Percentiles rank a stretch among this genome's conserved stretches.
Evolutionary conservation across 2,888 invertebrate species (phyloP).

Genomic region (Kryphioiulus occultus): DNA sequence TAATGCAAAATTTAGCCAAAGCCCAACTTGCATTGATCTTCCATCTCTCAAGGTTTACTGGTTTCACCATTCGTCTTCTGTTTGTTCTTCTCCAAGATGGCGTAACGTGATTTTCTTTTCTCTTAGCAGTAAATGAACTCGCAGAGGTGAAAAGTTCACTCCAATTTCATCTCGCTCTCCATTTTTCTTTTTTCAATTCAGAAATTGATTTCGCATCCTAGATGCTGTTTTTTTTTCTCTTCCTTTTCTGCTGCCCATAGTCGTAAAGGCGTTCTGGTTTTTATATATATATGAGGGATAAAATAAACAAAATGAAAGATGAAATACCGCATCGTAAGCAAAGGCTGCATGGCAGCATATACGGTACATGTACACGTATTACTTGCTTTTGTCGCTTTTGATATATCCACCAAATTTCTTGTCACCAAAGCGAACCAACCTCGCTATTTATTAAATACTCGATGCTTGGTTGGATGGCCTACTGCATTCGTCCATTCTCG

Average conservation of each 20-base stretch:
- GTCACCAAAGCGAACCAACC: neutral
- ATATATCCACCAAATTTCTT: constrained; percentile 9
- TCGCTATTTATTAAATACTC: constrained; percentile 8
- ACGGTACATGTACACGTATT: neutral
- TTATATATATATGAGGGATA: neutral
- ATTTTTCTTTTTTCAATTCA: neutral
- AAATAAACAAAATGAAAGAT: constrained; percentile 21
- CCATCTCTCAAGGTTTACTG: too few species aligned
- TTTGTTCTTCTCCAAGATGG: too few species aligned
- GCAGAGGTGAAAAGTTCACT: neutral
- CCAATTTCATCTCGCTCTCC: neutral
- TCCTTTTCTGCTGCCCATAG: neutral
- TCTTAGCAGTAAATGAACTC: constrained; percentile 8
- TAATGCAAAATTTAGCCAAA: too few species aligned
- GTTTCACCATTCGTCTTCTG: too few species aligned
- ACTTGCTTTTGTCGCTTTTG: neutral
- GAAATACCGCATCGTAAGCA: neutral
- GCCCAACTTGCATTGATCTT: too few species aligned
- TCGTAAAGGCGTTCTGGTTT: neutral
- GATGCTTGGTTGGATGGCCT: neutral
- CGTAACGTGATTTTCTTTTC: neutral
- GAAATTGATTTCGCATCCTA: neutral
- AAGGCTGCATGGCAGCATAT: neutral
- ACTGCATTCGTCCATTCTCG: neutral
- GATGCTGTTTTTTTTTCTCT: neutral